A percentile compares a stretch with the other conserved stretches of the same genome.
phyloP scores from a whole-genome alignment of 2,888 invertebrate species.

The Cryptocheilus praepositus region DNA sequence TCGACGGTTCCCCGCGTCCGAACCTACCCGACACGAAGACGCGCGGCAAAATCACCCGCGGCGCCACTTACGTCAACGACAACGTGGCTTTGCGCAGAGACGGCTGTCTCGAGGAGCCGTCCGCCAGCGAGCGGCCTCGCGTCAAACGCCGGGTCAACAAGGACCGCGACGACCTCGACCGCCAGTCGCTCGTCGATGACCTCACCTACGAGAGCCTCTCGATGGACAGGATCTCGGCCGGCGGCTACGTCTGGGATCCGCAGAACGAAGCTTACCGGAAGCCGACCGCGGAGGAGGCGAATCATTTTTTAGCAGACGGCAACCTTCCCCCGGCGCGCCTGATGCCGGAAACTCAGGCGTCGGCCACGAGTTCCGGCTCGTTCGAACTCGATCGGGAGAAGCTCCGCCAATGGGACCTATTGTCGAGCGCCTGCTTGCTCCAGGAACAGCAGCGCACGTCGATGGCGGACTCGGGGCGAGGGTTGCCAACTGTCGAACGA shows the following conservation, averaged over 20 bases:
- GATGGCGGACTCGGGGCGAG: slow-evolving; percentile 76
- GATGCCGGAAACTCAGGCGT: slow-evolving; percentile 57
- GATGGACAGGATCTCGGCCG: slow-evolving; percentile 69
- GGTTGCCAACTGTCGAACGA: slow-evolving; percentile 60
- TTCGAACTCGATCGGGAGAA: slow-evolving; percentile 87
- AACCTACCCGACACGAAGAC: slow-evolving; percentile 48
- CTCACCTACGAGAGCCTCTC: slow-evolving; percentile 79
- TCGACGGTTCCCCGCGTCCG: slow-evolving; percentile 76
- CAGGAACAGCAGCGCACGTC: slow-evolving; percentile 76
- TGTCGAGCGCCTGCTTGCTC: slow-evolving; percentile 83
- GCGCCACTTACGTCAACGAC: slow-evolving; percentile 88
- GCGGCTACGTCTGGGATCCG: slow-evolving; percentile 73
- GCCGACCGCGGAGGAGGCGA: slow-evolving; percentile 40
- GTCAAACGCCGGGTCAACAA: slow-evolving; percentile 52
- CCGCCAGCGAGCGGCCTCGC: slow-evolving; percentile 34
- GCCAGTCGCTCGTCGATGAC: slow-evolving; percentile 75
- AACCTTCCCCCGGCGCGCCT: slow-evolving; percentile 70
- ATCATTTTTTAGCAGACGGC: slow-evolving; percentile 76
- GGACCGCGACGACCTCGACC: slow-evolving; percentile 74
- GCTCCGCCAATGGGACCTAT: slow-evolving; percentile 90
- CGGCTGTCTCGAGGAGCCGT: slow-evolving; percentile 49
- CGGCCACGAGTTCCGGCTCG: slow-evolving; percentile 60
- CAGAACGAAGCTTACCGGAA: slow-evolving; percentile 70
- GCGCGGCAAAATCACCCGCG: slow-evolving; percentile 79
- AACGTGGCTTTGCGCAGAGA: slow-evolving; percentile 78